Conservation (phyloP, 2,888 invertebrate genomes). For the Kryphioiulus occultus region DNA sequence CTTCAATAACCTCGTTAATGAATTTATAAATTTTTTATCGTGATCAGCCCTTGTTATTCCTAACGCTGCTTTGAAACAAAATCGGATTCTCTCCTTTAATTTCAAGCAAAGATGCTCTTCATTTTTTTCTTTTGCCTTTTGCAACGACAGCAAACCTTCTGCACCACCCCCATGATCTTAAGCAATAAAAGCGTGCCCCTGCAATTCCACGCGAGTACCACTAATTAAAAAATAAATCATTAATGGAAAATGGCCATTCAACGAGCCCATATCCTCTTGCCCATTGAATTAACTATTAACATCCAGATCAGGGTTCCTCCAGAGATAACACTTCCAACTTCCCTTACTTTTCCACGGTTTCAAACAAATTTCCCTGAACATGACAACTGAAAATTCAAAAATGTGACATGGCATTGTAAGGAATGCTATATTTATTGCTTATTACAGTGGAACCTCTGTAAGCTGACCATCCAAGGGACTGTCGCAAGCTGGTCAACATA, state of each 20-base stretch:
- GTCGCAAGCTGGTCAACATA: too few relatives aligned
- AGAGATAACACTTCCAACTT: too few relatives aligned
- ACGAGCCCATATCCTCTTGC: neutral
- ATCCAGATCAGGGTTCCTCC: too few relatives aligned
- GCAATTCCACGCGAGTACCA: neutral
- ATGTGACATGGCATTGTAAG: too few relatives aligned
- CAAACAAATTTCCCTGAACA: too few relatives aligned
- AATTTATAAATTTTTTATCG: conserved; percentile 17
- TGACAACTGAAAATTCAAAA: too few relatives aligned
- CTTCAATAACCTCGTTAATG: neutral
- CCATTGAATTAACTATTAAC: neutral
- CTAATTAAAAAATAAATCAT: neutral
- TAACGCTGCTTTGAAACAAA: neutral
- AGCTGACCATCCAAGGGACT: too few relatives aligned
- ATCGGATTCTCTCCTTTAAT: neutral
- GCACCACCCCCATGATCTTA: neutral
- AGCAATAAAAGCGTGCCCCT: neutral
- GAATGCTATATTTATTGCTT: too few relatives aligned
- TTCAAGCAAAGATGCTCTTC: neutral
- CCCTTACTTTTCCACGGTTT: too few relatives aligned
- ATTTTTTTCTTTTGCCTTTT: neutral
- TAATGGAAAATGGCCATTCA: conserved; percentile 12
- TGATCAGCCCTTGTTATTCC: neutral
- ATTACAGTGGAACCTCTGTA: too few relatives aligned
- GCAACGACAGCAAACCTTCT: neutral